A percentile compares a stretch with the other conserved stretches of the same genome.
Evolutionary conservation across 2,888 invertebrate genomes (phyloP).

Genomic region (Acanthosepion lycidas): DNA sequence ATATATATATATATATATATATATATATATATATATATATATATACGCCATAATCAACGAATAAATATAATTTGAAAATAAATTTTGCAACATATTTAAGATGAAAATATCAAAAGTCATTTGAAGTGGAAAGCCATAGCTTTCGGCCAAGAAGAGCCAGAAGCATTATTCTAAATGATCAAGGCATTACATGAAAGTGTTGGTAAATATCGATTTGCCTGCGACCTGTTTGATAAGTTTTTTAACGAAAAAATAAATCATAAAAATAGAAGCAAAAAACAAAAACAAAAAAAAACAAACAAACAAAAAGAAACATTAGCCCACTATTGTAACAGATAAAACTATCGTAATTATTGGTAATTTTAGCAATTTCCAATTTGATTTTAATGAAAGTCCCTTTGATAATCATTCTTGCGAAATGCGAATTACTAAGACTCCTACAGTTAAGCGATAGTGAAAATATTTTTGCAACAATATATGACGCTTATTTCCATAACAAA

Average conservation of each 20-base stretch:
- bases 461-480: too few species aligned
- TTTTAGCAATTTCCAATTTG: too few species aligned
- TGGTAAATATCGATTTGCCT: not conserved
- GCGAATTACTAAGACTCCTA: too few species aligned
- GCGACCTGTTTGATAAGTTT: not conserved
- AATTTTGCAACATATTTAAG: not conserved
- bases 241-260: not conserved
- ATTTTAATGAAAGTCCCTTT: too few species aligned
- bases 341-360: not conserved
- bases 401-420: too few species aligned
- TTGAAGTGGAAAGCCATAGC: not conserved
- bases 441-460: too few species aligned
- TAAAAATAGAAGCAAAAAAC: not conserved
- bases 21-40: not conserved
- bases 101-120: not conserved
- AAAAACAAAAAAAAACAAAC: too few species aligned
- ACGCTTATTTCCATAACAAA: too few species aligned
- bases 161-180: not conserved
- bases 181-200: not conserved
- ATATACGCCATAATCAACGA: too few species aligned
- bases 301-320: too few species aligned
- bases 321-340: not conserved
- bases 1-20: conserved; percentile 14
- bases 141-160: not conserved
- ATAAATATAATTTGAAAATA: not conserved